Conservation (phyloP, 2,888 invertebrate species). For the Hyposoter didymator region DNA sequence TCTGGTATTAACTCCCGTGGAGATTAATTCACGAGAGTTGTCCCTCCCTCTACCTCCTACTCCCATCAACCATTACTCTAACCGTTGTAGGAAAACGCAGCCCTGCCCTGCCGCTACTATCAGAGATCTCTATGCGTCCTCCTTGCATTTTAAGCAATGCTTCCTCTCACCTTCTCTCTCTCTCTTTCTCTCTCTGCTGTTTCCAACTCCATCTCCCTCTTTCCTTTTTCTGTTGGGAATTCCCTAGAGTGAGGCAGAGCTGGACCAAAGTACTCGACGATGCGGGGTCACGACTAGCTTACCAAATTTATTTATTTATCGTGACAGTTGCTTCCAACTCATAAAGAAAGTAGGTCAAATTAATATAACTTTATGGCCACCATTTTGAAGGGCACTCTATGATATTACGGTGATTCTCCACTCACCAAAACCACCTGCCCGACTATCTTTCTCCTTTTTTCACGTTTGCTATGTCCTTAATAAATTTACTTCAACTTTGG, state of each 20-base stretch:
- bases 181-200: neutral
- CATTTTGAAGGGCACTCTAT: conserved; percentile 28
- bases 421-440: conserved; percentile 6
- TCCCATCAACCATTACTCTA: conserved; percentile 19
- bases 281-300: conserved; percentile 20
- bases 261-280: neutral
- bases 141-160: conserved; percentile 12
- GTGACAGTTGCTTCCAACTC: conserved; percentile 12
- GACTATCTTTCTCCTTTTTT: neutral
- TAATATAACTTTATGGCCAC: conserved; percentile 24
- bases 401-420: conserved; percentile 21
- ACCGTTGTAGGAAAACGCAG: neutral
- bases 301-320: conserved; percentile 43
- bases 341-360: conserved; percentile 10
- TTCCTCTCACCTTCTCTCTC: neutral
- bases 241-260: neutral
- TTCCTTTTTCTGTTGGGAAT: neutral
- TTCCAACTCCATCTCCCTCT: neutral
- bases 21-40: conserved; percentile 70
- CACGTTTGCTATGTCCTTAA: neutral
- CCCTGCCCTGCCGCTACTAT: neutral
- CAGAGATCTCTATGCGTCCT: conserved; percentile 8
- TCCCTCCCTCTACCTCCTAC: conserved; percentile 1
- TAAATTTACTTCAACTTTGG: neutral
- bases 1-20: conserved; percentile 68